Base-by-base conservation (phyloP, 2,797 vertebrate genomes). In the Spinus pinus region DNA sequence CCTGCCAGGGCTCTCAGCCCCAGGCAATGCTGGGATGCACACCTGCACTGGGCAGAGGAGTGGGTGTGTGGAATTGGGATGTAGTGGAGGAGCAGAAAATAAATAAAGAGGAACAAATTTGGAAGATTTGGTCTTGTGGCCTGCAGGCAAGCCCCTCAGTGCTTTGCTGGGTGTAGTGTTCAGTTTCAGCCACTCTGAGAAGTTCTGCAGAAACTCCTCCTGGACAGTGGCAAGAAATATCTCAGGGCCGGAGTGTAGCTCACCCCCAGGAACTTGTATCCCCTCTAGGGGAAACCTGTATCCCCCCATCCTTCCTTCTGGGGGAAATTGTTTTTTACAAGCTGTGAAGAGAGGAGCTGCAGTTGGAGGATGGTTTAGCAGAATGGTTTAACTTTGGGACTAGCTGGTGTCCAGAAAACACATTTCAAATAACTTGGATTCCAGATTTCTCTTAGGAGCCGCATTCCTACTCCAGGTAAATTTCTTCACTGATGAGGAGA, bases 51-150 rank as follows among this genome's bases (percentile, higher is more conserved):
- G 31, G 39, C 27, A 49, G 6, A 62, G 31, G 24, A 81, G 10
- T 1, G 3, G 30, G 6, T 41, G 3, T 31, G 23, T 47, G n/a
- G 31, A n/a, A 18, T 7, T 37, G 12, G 35, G 47, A 3, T 3
- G 0, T 3, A 53, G 19, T 35, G 31, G 9, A 47, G n/a, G 17
- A 58, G 12, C 28, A 10, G 53, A 21, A 64, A 37, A 56, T 14
- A 15, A 22, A 19, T 14, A 8, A 60, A 57, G 41, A 46, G 33
- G 31, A 42, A 60, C 30, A 49, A 2, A 2, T 8, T 30, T 19
- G 7, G 9, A 73, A 49, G 69, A 10, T 41, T 19, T 31, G 42
- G 12, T 42, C 0, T 25, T 49, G 20, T 72, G 58, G 20, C 3
- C 53, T 50, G 50, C 22, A 69, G 17, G 60, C 3, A 25, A 18